These are phyloP conservation scores for Drosophila grimshawi DNA, from an alignment of 1,140 invertebrate species.

Conservation along the genomic window DNA sequence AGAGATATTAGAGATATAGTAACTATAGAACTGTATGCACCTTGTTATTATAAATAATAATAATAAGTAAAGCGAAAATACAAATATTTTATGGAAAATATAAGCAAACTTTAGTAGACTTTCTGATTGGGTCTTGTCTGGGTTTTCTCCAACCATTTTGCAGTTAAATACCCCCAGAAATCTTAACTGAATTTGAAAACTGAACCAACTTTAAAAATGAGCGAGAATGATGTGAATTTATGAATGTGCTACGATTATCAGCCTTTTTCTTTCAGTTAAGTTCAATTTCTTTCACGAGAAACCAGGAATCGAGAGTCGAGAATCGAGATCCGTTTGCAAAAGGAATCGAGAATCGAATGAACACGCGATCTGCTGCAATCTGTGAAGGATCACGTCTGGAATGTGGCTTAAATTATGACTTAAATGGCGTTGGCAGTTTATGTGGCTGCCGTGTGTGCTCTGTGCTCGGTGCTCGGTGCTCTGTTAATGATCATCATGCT, in stretches of 20 bases:
- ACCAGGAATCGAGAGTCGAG: background rate
- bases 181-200: background rate
- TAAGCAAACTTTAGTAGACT: too few relatives aligned
- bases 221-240: constrained; percentile 66
- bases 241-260: constrained; percentile 59
- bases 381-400: constrained; percentile 81
- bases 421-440: constrained; percentile 82
- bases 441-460: constrained; percentile 74
- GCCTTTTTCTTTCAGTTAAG: constrained; percentile 37
- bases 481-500: constrained; percentile 33
- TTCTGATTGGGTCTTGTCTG: too few relatives aligned
- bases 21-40: too few relatives aligned
- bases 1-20: too few relatives aligned
- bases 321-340: background rate
- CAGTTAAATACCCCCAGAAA: background rate
- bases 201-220: background rate
- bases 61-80: constrained; percentile 40
- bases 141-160: too few relatives aligned
- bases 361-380: constrained; percentile 68
- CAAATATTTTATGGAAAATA: constrained; percentile 29
- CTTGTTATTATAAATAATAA: too few relatives aligned
- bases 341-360: constrained; percentile 24
- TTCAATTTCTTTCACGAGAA: constrained; percentile 39
- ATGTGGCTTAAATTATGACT: constrained; percentile 83
- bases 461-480: too few relatives aligned